A percentile compares a stretch with the other conserved stretches of the same genome.
Conservation (phyloP, 1,140 invertebrate genomes). For the Panulirus ornatus region DNA sequence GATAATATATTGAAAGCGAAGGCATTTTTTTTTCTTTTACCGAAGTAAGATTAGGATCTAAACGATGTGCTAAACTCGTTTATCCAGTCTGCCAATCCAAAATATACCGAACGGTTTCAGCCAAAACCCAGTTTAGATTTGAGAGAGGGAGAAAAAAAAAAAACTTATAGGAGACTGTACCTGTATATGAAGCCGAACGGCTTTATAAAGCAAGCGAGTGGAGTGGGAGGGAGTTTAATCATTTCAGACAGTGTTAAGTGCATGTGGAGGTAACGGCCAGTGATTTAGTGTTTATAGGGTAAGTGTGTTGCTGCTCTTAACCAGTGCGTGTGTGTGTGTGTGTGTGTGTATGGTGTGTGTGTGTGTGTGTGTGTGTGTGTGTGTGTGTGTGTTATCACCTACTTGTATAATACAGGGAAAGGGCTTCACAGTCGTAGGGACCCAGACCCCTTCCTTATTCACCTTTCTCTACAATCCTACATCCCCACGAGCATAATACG, state of each 20-base stretch:
- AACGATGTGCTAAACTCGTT: conserved; percentile 2
- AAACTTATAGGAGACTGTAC: too few species aligned
- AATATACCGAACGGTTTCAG: too few species aligned
- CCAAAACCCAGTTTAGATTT: too few species aligned
- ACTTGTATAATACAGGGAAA: too few species aligned
- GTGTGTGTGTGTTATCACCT: conserved; percentile 39
- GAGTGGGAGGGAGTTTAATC: conserved; percentile 24
- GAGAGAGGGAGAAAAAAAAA: too few species aligned
- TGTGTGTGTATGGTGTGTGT: conserved; percentile 53
- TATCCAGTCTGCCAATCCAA: background rate
- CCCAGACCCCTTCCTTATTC: background rate
- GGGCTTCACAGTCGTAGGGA: too few species aligned
- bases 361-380: conserved; percentile 43
- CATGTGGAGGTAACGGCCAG: background rate
- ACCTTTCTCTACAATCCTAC: background rate
- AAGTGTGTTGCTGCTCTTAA: conserved; percentile 41
- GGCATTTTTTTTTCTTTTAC: conserved; percentile 5
- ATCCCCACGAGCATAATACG: background rate
- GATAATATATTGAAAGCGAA: conserved; percentile 10
- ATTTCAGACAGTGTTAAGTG: background rate
- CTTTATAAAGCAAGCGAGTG: conserved; percentile 26
- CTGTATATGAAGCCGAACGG: background rate
- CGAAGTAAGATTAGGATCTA: conserved; percentile 24
- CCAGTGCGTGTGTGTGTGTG: conserved; percentile 16
- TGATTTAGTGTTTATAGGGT: conserved; percentile 19